phyloP scores from a whole-genome alignment of 1,140 invertebrate genomes.

The Trichoplusia ni region DNA sequence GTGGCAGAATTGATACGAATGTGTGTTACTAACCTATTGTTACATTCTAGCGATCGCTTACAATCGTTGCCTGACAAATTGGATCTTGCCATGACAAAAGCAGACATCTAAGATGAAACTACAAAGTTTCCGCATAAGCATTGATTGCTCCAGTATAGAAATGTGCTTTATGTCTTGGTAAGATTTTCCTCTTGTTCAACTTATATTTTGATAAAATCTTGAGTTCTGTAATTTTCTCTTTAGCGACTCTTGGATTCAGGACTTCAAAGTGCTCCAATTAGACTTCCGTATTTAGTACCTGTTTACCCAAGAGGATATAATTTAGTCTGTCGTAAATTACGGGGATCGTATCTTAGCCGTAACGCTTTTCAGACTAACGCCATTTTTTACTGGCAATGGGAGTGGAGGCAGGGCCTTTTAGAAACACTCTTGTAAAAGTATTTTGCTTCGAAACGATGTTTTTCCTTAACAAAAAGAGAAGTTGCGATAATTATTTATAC shows the following conservation, averaged over 20 bases:
- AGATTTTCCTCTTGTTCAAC: no score
- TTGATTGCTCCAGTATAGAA: no score
- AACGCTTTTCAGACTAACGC: neutral
- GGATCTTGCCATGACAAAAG: neutral
- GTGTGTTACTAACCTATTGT: neutral
- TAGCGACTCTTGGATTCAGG: neutral
- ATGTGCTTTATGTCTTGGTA: no score
- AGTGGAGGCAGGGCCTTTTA: no score
- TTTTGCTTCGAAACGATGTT: neutral
- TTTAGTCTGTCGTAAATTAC: neutral
- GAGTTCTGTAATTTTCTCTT: neutral
- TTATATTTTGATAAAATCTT: no score
- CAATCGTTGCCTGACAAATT: neutral
- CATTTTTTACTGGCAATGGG: neutral
- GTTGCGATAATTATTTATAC: constrained; percentile 6
- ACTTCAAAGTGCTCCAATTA: neutral
- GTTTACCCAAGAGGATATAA: neutral
- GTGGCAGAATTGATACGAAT: neutral
- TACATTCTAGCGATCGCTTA: neutral
- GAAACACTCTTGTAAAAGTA: neutral
- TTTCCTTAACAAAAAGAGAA: neutral
- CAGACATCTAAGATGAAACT: neutral
- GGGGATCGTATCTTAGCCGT: neutral
- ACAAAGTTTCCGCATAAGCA: neutral
- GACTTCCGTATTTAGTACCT: neutral